phyloP scores from a whole-genome alignment of 2,797 vertebrate genomes.

The Sparidentex hasta region DNA sequence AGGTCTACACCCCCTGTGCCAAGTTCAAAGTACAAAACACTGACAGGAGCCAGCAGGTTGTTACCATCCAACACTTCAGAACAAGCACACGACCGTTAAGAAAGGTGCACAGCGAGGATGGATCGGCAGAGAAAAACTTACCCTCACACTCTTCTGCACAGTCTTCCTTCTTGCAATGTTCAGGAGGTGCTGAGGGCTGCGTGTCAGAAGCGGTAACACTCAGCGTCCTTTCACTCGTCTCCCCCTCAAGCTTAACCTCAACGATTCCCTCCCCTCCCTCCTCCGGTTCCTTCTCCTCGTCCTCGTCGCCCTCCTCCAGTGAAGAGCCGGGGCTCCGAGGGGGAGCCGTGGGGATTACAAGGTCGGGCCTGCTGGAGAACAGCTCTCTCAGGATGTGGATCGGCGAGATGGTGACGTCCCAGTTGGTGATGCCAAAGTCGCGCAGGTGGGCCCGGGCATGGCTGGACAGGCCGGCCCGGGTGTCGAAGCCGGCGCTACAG shows the following conservation, averaged over 20 bases:
- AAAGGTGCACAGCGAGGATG: background rate
- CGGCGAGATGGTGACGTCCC: slow-evolving; percentile 97
- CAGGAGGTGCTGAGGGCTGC: slow-evolving; percentile 47
- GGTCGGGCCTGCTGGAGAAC: slow-evolving; percentile 92
- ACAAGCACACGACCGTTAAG: background rate
- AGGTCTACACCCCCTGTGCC: background rate
- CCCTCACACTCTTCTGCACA: slow-evolving; percentile 62
- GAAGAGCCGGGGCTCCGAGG: slow-evolving; percentile 72
- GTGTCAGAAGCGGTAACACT: slow-evolving; percentile 66
- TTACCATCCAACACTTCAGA: slow-evolving; percentile 18
- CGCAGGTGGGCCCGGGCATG: slow-evolving; percentile 96
- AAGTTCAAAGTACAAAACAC: slow-evolving; percentile 34
- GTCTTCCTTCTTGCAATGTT: slow-evolving; percentile 64
- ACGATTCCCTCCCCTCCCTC: slow-evolving; percentile 67
- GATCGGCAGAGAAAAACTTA: slow-evolving; percentile 54
- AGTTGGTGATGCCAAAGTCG: slow-evolving; percentile 98
- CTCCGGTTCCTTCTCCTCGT: slow-evolving; percentile 39
- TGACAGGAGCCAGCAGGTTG: slow-evolving; percentile 3
- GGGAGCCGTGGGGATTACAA: slow-evolving; percentile 87
- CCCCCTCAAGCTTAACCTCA: slow-evolving; percentile 69
- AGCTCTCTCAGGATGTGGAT: slow-evolving; percentile 96
- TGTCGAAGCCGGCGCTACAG: slow-evolving; percentile 97
- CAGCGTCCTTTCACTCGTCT: slow-evolving; percentile 74
- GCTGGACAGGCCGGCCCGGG: slow-evolving; percentile 95
- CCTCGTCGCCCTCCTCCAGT: slow-evolving; percentile 69